These are phyloP conservation scores for Pelusios castaneus DNA, from an alignment of 2,113 vertebrate species.

Conservation along the genomic window DNA sequence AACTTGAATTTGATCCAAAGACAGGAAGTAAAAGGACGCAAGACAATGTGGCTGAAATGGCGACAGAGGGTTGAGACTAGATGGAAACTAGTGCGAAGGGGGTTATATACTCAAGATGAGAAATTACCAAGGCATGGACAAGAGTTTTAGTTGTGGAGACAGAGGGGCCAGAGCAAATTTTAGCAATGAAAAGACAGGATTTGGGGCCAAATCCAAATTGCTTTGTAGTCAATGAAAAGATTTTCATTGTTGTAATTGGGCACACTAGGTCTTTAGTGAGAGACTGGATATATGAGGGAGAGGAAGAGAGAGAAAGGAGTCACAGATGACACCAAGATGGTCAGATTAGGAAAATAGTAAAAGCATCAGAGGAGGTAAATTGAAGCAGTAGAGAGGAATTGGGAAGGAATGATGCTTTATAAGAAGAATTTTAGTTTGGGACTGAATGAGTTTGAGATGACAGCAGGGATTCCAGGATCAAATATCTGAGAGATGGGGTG, in stretches of 20 bases:
- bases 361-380: not conserved
- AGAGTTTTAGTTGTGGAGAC: slow-evolving; percentile 9
- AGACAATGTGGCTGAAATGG: not conserved
- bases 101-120: not conserved
- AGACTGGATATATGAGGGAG: not conserved
- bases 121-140: not conserved
- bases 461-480: not conserved
- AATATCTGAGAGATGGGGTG: not conserved
- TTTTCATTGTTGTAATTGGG: not conserved
- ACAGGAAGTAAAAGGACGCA: not conserved
- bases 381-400: not conserved
- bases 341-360: not conserved
- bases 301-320: not conserved
- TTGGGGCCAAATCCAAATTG: not conserved
- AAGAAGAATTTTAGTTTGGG: fast-evolving
- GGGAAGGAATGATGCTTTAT: not conserved
- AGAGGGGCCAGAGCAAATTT: slow-evolving; percentile 15
- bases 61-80: not conserved
- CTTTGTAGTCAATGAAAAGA: not conserved
- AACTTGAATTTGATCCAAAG: not conserved
- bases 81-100: not conserved
- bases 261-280: not conserved
- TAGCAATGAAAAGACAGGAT: not conserved
- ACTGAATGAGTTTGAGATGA: not conserved
- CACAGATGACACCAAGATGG: not conserved